A percentile compares a stretch with the other conserved stretches of the same genome.
These are phyloP conservation scores for Turritopsis dohrnii DNA, from an alignment of 30 jellyfish, hydroid and myxozoan species.

Conservation along the genomic window DNA sequence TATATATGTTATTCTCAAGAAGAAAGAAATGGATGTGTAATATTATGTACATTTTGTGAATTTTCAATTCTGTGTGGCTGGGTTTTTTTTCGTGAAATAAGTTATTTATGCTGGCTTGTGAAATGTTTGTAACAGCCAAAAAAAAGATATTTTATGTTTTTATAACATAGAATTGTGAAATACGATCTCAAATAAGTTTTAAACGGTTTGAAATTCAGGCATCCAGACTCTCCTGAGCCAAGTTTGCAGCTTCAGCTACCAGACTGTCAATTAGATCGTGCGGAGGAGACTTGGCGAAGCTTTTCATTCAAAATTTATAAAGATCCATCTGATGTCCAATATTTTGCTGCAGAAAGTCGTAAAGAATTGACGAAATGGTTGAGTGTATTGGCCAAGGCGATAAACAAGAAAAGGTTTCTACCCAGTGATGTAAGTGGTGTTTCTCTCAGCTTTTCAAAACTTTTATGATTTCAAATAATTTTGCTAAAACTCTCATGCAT, in stretches of 20 bases:
- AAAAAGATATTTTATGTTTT: no score
- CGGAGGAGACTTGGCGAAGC: constrained; percentile 86
- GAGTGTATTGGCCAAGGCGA: constrained; percentile 66
- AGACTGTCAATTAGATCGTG: constrained; percentile 76
- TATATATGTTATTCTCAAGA: no score
- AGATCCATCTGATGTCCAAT: constrained; percentile 52
- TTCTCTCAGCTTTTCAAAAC: not conserved
- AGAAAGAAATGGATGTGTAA: no score
- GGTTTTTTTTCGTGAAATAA: no score
- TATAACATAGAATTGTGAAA: no score
- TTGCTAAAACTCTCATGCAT: no score
- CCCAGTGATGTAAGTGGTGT: constrained; percentile 10
- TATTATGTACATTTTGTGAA: no score
- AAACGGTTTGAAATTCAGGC: constrained; percentile 26
- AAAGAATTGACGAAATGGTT: constrained; percentile 76
- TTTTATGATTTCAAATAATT: no score
- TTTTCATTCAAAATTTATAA: constrained; percentile 59
- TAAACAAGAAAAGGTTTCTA: constrained; percentile 42
- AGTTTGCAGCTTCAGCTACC: constrained; percentile 42
- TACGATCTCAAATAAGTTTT: no score
- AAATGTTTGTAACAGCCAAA: no score
- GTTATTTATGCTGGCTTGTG: no score
- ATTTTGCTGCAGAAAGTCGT: constrained; percentile 94
- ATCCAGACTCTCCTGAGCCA: constrained; percentile 81
- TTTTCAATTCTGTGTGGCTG: no score